Evolutionary conservation across 2,113 vertebrate species (phyloP).

Genomic region (Neogobius melanostomus): DNA sequence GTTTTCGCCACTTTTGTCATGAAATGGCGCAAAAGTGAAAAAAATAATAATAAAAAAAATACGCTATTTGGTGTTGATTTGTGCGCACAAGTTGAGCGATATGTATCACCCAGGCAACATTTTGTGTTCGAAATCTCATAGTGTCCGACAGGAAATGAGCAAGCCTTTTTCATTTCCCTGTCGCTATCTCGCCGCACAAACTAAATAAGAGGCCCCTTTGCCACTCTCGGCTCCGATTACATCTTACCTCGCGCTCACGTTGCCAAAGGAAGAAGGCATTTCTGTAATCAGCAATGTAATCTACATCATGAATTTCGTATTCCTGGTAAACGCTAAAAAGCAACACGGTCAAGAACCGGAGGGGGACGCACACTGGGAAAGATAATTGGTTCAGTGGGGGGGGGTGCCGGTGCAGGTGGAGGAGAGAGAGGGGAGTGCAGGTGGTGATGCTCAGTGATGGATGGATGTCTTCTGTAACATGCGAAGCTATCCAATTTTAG

Average conservation of each 20-base stretch:
- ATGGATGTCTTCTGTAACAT: conserved; percentile 55
- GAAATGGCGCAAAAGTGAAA: conserved; percentile 30
- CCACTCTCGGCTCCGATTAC: conserved; percentile 59
- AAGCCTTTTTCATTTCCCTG: conserved; percentile 79
- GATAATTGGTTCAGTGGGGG: conserved; percentile 71
- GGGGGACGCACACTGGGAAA: conserved; percentile 16
- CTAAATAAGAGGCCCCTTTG: conserved; percentile 69
- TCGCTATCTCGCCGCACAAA: conserved; percentile 68
- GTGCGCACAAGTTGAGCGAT: conserved; percentile 68
- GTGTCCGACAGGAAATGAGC: conserved; percentile 78
- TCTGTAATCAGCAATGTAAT: conserved; percentile 75
- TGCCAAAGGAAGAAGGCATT: conserved; percentile 61
- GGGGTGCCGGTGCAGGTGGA: conserved; percentile 28
- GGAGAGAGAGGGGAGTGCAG: conserved; percentile 27
- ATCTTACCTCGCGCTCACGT: conserved; percentile 66
- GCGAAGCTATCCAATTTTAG: conserved; percentile 54
- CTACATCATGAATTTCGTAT: conserved; percentile 74
- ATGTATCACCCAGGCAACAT: conserved; percentile 72
- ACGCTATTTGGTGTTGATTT: conserved; percentile 72
- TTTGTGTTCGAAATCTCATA: conserved; percentile 67
- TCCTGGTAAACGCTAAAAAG: conserved; percentile 70
- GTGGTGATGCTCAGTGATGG: conserved; percentile 52
- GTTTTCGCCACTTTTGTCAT: conserved; percentile 30
- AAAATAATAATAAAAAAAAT: conserved; percentile 43
- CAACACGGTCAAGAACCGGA: conserved; percentile 61